Percentiles rank a stretch among this genome's conserved stretches.
phyloP scores from a whole-genome alignment of 2,113 vertebrate species.

The Typhlomys cinereus region DNA sequence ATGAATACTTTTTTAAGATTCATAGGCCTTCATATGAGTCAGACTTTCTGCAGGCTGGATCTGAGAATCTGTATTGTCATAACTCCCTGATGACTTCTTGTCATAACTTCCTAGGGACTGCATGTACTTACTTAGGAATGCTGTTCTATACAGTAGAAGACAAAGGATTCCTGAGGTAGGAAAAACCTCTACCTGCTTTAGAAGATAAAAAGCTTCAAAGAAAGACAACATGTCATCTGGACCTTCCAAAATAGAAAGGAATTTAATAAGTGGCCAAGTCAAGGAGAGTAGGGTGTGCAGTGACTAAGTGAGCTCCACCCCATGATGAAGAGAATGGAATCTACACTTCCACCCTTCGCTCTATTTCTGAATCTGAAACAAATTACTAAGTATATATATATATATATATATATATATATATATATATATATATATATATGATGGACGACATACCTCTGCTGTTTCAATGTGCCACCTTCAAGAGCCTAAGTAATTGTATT shows the following conservation, averaged over 20 bases:
- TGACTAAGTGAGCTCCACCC: neutral
- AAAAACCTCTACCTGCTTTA: neutral
- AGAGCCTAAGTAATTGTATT: neutral
- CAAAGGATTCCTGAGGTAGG: neutral
- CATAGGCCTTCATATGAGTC: neutral
- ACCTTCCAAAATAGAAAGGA: neutral
- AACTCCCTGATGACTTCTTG: neutral
- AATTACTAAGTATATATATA: neutral
- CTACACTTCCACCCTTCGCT: neutral
- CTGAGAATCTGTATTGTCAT: neutral
- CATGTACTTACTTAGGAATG: neutral
- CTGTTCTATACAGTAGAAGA: neutral
- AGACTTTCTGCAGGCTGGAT: neutral
- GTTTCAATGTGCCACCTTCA: neutral
- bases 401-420: neutral
- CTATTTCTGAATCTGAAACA: neutral
- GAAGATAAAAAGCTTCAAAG: constrained; percentile 2
- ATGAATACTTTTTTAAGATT: neutral
- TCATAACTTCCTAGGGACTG: neutral
- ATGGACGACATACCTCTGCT: neutral
- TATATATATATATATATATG: neutral
- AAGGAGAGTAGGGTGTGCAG: neutral
- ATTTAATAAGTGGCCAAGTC: neutral
- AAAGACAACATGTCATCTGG: neutral
- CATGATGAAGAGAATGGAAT: neutral